Evolutionary conservation across 2,888 invertebrate species (phyloP).

Genomic region (Drosophila fungiperda): DNA sequence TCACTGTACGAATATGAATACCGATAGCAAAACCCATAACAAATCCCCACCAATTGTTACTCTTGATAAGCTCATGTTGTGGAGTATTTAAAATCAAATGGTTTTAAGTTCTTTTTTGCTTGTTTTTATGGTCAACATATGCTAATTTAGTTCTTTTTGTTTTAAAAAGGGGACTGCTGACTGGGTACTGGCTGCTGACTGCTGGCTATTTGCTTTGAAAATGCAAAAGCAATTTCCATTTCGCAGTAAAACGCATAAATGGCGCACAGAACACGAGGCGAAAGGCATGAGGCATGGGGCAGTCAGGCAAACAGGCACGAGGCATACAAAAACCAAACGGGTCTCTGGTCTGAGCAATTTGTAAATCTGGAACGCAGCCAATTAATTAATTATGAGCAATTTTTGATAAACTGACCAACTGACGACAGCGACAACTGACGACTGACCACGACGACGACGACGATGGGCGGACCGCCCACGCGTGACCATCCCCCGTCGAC

Average conservation of each 20-base stretch:
- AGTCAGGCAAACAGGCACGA: conserved; percentile 2
- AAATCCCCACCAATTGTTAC: conserved; percentile 25
- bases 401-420: conserved; percentile 76
- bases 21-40: neutral
- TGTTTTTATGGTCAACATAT: conserved; percentile 51
- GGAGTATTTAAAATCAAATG: conserved; percentile 60
- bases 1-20: conserved; percentile 18
- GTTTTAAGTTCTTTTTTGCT: conserved; percentile 22
- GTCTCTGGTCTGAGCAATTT: conserved; percentile 58
- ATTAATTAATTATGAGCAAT: conserved; percentile 84
- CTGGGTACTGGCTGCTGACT: neutral
- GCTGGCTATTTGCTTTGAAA: conserved; percentile 52
- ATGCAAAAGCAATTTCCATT: conserved; percentile 72
- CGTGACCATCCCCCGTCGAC: conserved; percentile 39
- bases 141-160: conserved; percentile 56
- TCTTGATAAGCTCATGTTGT: conserved; percentile 59
- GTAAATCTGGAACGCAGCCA: conserved; percentile 84
- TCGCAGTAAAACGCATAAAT: conserved; percentile 67
- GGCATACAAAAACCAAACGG: conserved; percentile 40
- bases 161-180: conserved; percentile 26
- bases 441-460: conserved; percentile 16
- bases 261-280: conserved; percentile 14
- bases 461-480: conserved; percentile 58
- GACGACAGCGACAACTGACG: conserved; percentile 43
- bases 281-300: conserved; percentile 15